These are phyloP conservation scores for Catajapyx aquilonaris DNA, from an alignment of 1,140 invertebrate genomes.

Conservation along the genomic window DNA sequence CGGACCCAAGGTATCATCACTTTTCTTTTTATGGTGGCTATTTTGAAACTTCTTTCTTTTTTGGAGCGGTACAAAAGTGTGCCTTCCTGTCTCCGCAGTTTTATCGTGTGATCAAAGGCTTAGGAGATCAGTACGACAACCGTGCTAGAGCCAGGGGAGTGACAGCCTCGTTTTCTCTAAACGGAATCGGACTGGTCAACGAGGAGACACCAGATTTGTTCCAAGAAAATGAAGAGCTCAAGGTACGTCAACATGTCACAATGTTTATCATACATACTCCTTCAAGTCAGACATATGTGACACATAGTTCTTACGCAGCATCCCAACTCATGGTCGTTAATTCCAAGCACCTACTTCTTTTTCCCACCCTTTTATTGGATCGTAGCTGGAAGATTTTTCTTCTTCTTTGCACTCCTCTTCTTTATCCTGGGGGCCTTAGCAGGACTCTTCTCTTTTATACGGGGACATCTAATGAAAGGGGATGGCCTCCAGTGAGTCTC, in stretches of 20 bases:
- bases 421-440: too few species aligned
- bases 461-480: too few species aligned
- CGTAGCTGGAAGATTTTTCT: too few species aligned
- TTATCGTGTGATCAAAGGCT: conserved; percentile 50
- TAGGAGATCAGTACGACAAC: conserved; percentile 69
- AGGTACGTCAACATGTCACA: conserved; percentile 27
- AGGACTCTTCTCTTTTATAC: too few species aligned
- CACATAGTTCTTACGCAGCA: neutral
- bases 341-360: too few species aligned
- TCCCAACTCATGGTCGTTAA: neutral
- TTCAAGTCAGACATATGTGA: too few species aligned
- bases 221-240: conserved; percentile 76
- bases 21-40: neutral
- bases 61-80: conserved; percentile 1
- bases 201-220: conserved; percentile 64
- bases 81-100: conserved; percentile 26
- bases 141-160: conserved; percentile 51
- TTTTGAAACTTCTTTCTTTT: neutral
- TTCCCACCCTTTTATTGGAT: too few species aligned
- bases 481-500: too few species aligned
- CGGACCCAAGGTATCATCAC: conserved; percentile 48
- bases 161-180: conserved; percentile 61
- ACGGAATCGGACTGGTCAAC: conserved; percentile 53
- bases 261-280: too few species aligned
- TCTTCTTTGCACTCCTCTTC: too few species aligned